Conservation (phyloP, 2,113 vertebrate species). For the Malurus cyaneus region DNA sequence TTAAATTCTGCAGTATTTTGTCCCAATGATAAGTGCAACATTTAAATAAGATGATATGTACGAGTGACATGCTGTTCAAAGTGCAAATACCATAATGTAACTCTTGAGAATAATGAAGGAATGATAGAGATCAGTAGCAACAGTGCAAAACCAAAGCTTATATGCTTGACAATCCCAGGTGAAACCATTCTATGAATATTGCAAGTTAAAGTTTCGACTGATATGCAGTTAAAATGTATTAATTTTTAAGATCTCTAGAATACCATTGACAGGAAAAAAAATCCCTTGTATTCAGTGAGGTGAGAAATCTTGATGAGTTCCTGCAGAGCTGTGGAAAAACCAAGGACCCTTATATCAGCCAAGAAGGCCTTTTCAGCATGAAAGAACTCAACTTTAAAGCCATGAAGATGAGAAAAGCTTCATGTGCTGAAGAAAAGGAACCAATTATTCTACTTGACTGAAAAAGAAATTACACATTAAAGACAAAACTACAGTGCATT, state of each 20-base stretch:
- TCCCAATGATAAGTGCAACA: not conserved
- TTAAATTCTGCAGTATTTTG: not conserved
- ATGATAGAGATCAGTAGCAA: not conserved
- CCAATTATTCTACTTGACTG: slow-evolving; percentile 45
- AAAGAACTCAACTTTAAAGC: not conserved
- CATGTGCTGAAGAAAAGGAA: slow-evolving; percentile 2
- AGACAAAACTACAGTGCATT: not conserved
- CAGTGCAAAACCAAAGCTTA: not conserved
- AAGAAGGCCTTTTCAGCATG: not conserved
- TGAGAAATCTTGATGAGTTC: slow-evolving; percentile 2
- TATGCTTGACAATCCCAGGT: not conserved
- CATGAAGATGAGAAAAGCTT: not conserved
- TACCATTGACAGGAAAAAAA: not conserved
- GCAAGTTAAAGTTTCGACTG: not conserved
- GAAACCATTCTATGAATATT: not conserved
- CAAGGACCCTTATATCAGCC: not conserved
- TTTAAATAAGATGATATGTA: not conserved
- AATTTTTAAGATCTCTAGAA: not conserved
- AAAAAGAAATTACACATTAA: slow-evolving; percentile 22
- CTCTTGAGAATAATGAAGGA: not conserved
- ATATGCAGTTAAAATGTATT: not conserved
- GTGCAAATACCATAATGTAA: not conserved
- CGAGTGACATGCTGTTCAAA: not conserved
- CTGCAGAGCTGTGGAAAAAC: not conserved
- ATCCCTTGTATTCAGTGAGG: not conserved